These are phyloP conservation scores for Ichneumoninae sp. DNA, from an alignment of 2,888 invertebrate genomes.

Conservation along the genomic window DNA sequence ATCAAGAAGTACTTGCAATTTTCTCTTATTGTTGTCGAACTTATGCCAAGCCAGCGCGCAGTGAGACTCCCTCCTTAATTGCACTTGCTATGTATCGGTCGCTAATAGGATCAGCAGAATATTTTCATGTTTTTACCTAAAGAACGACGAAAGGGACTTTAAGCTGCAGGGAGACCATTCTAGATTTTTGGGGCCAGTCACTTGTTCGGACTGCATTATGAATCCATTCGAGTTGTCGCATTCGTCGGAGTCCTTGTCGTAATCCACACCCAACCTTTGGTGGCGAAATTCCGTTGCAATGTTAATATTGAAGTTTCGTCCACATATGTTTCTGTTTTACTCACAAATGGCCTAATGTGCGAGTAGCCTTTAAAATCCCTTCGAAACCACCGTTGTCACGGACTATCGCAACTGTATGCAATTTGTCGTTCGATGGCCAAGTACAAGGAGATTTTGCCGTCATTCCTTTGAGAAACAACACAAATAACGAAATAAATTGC, in stretches of 20 bases:
- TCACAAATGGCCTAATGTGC: constrained; percentile 53
- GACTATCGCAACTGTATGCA: neutral
- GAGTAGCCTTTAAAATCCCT: constrained; percentile 40
- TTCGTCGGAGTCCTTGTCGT: constrained; percentile 19
- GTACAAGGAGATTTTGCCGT: neutral
- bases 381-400: constrained; percentile 33
- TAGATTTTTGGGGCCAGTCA: neutral
- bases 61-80: no score
- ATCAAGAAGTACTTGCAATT: no score
- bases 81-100: neutral
- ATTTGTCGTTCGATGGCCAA: neutral
- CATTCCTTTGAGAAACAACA: neutral
- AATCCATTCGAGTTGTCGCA: no score
- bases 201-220: neutral
- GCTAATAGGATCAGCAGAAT: neutral
- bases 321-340: neutral
- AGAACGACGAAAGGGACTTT: neutral
- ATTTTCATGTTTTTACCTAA: neutral
- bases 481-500: neutral
- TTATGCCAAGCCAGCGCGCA: no score
- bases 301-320: no score
- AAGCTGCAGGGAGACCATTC: constrained; percentile 14
- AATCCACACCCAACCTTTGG: constrained; percentile 41
- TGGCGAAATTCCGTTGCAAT: neutral
- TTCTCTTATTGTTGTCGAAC: no score